phyloP scores from a whole-genome alignment of 2,113 vertebrate species.

The Eulemur rufifrons region DNA sequence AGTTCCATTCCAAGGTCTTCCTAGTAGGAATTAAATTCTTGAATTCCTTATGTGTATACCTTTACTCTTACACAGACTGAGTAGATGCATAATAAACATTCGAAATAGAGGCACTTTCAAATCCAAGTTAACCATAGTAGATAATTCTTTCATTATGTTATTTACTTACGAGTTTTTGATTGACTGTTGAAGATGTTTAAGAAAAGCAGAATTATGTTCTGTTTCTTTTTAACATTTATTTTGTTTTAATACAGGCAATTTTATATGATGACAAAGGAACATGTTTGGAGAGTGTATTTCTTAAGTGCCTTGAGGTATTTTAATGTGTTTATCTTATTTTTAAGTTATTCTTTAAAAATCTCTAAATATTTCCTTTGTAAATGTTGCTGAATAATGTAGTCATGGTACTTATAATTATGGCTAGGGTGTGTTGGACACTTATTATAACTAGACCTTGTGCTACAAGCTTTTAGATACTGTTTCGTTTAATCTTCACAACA shows the following conservation, averaged over 20 bases:
- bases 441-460: neutral
- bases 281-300: slow-evolving; percentile 86
- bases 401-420: neutral
- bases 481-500: neutral
- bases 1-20: neutral
- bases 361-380: slow-evolving; percentile 3
- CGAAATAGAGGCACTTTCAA: neutral
- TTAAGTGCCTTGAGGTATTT: slow-evolving; percentile 84
- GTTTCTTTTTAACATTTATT: neutral
- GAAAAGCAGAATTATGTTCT: slow-evolving; percentile 27
- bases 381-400: neutral
- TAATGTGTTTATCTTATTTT: slow-evolving; percentile 41
- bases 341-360: slow-evolving; percentile 42
- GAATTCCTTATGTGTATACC: neutral
- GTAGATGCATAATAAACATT: neutral
- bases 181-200: slow-evolving; percentile 35
- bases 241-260: slow-evolving; percentile 80
- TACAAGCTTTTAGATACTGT: neutral
- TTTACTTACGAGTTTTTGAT: neutral
- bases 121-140: neutral
- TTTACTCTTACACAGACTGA: neutral
- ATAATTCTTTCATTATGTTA: neutral
- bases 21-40: neutral
- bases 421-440: neutral
- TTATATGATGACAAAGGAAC: slow-evolving; percentile 87